phyloP scores from a whole-genome alignment of 2,797 vertebrate species.

The Sebastes paucispinis region DNA sequence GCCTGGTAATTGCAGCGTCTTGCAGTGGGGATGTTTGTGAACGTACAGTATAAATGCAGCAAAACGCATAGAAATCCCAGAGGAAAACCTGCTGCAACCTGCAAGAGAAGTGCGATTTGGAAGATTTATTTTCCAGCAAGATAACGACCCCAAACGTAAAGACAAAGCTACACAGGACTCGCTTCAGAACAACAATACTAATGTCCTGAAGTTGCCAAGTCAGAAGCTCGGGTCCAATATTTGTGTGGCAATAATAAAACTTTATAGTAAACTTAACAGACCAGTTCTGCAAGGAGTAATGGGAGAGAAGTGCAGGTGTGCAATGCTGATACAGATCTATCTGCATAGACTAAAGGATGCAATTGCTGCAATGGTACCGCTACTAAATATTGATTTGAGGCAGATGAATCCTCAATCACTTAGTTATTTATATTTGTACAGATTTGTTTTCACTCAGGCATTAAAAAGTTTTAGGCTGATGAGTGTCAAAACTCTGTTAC shows the following conservation, averaged over 20 bases:
- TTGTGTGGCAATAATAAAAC: neutral
- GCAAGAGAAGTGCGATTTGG: neutral
- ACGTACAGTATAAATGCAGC: neutral
- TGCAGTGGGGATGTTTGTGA: neutral
- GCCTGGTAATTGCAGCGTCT: neutral
- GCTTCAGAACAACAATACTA: neutral
- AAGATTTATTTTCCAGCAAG: constrained; percentile 13
- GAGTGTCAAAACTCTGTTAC: neutral
- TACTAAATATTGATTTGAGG: neutral
- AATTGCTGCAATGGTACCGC: neutral
- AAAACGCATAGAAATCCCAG: neutral
- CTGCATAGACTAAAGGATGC: neutral
- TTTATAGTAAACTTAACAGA: neutral
- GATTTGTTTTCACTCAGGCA: neutral
- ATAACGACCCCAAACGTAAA: neutral
- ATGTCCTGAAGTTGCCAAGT: neutral
- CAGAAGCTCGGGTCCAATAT: neutral
- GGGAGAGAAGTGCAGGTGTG: neutral
- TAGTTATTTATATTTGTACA: neutral
- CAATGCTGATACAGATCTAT: neutral
- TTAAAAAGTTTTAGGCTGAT: constrained; percentile 7
- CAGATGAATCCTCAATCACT: neutral
- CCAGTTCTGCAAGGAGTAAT: neutral
- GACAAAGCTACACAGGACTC: neutral
- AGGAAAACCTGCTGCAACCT: neutral